Base-by-base conservation (phyloP, 2,797 vertebrate species). In the Alca torda region DNA sequence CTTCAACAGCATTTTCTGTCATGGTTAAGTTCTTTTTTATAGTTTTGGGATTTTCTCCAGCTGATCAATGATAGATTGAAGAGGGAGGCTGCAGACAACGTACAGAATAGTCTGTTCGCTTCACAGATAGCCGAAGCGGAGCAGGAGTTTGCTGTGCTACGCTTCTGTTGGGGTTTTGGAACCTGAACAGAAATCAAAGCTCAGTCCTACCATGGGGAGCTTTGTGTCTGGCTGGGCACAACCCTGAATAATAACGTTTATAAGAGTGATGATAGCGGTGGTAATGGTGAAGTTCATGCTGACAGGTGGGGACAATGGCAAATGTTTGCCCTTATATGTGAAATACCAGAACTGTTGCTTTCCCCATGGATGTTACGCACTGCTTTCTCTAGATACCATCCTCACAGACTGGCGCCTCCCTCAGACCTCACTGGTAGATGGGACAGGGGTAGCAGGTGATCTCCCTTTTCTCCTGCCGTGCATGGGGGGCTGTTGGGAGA, bases 321-420 rank as follows among this genome's bases (percentile, higher is more conserved):
- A 74, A 30, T 12, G 8, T 54, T 81, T 6, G 1, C n/a, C 35
- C 31, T 64, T 31, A 10, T n/a, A 13, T 1, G 0, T 53, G 48
- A 77, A 80, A 45, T 41, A 26, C 24, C 3, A 3, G 41, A n/a
- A 23, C 5, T 33, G 39, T 43, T 51, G 35, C 54, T 65, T 70
- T 86, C 41, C n/a, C 24, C 12, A 2, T 3, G 6, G n/a, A 33
- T 16, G 30, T 69, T 63, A 41, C 31, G 30, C 4, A 10, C 28
- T 68, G 45, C 28, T 69, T 39, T 77, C 69, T 75, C 26, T 39
- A 53, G 35, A 26, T 10, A 50, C 10, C 2, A 4, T 26, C 46
- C 46, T 79, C 57, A 74, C 41, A 72, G 75, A 12, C 4, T 14
- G 18, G 9, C 75, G 43, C 19, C 26, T 45, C 53, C 16, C 46